Evolutionary conservation across 2,888 invertebrate genomes (phyloP).

Genomic region (Spicauda simplicius): DNA sequence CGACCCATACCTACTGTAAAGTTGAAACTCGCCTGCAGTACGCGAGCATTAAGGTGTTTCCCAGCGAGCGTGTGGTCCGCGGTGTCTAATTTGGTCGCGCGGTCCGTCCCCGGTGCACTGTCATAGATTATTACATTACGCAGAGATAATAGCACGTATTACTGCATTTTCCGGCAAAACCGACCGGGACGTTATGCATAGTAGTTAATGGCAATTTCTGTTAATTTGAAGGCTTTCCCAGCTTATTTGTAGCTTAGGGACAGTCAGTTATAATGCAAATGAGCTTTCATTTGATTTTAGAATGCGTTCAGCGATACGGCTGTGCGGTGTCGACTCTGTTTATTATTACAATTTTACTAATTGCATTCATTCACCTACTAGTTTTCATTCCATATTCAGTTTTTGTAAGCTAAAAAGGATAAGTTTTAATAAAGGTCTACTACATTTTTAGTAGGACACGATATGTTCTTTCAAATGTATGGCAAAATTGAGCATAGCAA

Average conservation of each 20-base stretch:
- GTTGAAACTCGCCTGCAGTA: neutral
- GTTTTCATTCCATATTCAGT: too few species aligned
- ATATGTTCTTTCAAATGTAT: too few species aligned
- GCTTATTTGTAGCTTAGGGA: slow-evolving; percentile 27
- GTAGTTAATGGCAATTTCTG: slow-evolving; percentile 27
- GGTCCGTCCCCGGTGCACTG: slow-evolving; percentile 41
- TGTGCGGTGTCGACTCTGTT: neutral
- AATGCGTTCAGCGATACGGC: slow-evolving; percentile 3
- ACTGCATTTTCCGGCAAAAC: slow-evolving; percentile 29
- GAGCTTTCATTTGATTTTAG: slow-evolving; percentile 23
- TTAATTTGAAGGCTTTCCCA: slow-evolving; percentile 30
- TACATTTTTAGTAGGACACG: too few species aligned
- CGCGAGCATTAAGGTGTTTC: slow-evolving; percentile 8
- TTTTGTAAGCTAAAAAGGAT: too few species aligned
- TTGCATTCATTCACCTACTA: too few species aligned
- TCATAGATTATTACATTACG: slow-evolving; percentile 42
- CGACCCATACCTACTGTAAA: too few species aligned
- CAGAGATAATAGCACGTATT: slow-evolving; percentile 34
- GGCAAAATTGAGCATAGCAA: too few species aligned
- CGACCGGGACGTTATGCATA: slow-evolving; percentile 19
- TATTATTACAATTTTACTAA: neutral
- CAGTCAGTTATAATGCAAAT: slow-evolving; percentile 29
- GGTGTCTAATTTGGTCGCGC: slow-evolving; percentile 40
- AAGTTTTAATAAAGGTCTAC: too few species aligned
- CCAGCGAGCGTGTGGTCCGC: slow-evolving; percentile 1